phyloP scores from a whole-genome alignment of 64 coral and sea anemone species.

The Pocillopora verrucosa region DNA sequence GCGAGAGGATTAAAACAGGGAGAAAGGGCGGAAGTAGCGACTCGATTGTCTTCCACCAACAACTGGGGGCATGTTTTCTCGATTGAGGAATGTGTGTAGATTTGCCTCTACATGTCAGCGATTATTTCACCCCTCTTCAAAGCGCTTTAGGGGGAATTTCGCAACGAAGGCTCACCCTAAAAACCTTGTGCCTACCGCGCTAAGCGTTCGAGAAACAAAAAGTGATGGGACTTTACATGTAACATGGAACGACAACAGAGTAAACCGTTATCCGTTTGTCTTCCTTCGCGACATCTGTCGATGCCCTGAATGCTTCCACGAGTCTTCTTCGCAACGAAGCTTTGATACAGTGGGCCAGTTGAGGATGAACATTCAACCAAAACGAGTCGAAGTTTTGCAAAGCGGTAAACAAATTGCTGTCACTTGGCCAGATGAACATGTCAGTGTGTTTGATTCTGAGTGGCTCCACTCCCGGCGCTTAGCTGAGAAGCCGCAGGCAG shows the following conservation, averaged over 20 bases:
- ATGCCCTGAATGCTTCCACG: slow-evolving; percentile 6
- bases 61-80: too few species aligned
- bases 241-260: slow-evolving; percentile 20
- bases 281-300: slow-evolving; percentile 68
- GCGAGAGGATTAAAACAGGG: too few species aligned
- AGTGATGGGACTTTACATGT: slow-evolving; percentile 21
- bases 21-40: too few species aligned
- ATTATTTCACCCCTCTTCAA: neutral
- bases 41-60: too few species aligned
- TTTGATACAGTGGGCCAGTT: slow-evolving; percentile 47
- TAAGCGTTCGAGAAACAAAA: neutral
- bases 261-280: slow-evolving; percentile 65
- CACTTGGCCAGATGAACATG: slow-evolving; percentile 68
- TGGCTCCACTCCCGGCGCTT: slow-evolving; percentile 57
- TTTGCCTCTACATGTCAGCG: too few species aligned
- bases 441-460: slow-evolving; percentile 60
- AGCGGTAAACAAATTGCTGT: slow-evolving; percentile 51
- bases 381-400: slow-evolving; percentile 41
- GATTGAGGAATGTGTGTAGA: too few species aligned
- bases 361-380: slow-evolving; percentile 49
- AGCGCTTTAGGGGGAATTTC: neutral
- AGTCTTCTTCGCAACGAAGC: slow-evolving; percentile 10
- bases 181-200: neutral
- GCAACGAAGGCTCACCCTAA: neutral
- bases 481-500: slow-evolving; percentile 9